Percentiles rank a stretch among this genome's conserved stretches.
phyloP scores from a whole-genome alignment of 35 echinoderm and acorn worm genomes.

The Hemicentrotus pulcherrimus region DNA sequence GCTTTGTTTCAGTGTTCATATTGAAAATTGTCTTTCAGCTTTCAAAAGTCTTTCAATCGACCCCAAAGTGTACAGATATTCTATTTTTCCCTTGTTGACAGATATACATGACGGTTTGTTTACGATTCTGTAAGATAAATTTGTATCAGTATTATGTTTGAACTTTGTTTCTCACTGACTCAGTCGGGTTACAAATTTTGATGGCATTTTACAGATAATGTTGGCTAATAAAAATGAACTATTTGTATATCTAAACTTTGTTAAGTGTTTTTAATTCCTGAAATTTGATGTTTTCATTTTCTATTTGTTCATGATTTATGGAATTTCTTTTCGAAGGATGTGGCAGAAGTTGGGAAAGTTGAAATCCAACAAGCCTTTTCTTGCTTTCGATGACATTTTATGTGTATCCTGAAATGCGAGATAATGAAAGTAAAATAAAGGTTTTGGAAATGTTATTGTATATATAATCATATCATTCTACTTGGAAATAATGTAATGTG shows the following conservation, averaged over 20 bases:
- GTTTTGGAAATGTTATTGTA: too few relatives aligned
- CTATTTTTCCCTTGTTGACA: background rate
- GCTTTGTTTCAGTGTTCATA: background rate
- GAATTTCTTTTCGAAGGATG: background rate
- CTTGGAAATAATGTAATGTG: too few relatives aligned
- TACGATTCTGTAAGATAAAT: too few relatives aligned
- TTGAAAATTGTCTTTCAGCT: background rate
- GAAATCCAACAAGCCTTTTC: background rate
- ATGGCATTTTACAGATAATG: too few relatives aligned
- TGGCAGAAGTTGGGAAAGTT: background rate
- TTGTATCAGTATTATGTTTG: too few relatives aligned
- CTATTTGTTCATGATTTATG: background rate
- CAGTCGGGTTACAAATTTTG: too few relatives aligned
- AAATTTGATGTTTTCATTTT: background rate
- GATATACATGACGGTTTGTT: too few relatives aligned
- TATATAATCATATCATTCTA: too few relatives aligned
- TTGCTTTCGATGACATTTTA: background rate
- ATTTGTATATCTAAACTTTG: too few relatives aligned
- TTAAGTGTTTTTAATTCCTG: too few relatives aligned
- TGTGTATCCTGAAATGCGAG: background rate
- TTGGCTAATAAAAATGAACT: too few relatives aligned
- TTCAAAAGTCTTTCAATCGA: background rate
- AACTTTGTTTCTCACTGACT: too few relatives aligned
- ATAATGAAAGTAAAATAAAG: background rate
- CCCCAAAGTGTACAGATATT: background rate